These are phyloP conservation scores for Drosophila borealis DNA, from an alignment of 2,888 invertebrate species.

Conservation along the genomic window DNA sequence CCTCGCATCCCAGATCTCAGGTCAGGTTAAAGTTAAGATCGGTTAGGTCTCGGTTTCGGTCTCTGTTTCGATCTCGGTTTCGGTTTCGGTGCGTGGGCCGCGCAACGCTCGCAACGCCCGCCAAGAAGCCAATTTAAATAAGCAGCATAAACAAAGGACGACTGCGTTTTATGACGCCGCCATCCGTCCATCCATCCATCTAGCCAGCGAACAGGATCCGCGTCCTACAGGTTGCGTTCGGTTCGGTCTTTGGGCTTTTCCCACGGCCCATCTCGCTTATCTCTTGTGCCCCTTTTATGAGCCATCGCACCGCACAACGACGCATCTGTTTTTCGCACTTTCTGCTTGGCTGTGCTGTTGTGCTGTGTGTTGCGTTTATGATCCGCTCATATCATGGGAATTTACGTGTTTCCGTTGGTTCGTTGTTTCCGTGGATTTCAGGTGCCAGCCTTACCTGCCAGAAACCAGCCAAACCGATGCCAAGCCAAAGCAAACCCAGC, in stretches of 20 bases:
- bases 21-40: conserved; percentile 15
- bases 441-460: conserved; percentile 16
- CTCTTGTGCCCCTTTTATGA: conserved; percentile 70
- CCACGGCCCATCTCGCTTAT: conserved; percentile 58
- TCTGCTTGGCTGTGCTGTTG: conserved; percentile 17
- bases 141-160: conserved; percentile 79
- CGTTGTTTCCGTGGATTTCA: conserved; percentile 38
- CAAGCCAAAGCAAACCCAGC: not conserved
- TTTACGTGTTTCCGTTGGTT: conserved; percentile 53
- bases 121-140: conserved; percentile 82
- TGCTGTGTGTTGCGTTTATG: conserved; percentile 1
- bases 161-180: conserved; percentile 56
- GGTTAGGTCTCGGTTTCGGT: not conserved
- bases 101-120: conserved; percentile 60
- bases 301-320: conserved; percentile 20
- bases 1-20: not conserved
- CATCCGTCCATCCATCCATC: not conserved
- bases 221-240: conserved; percentile 33
- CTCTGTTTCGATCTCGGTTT: not conserved
- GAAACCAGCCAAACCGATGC: conserved; percentile 1
- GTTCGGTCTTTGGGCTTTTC: conserved; percentile 59
- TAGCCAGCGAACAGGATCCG: conserved; percentile 2
- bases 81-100: conserved; percentile 2
- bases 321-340: conserved; percentile 61
- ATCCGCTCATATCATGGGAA: conserved; percentile 52